phyloP scores from a whole-genome alignment of 1,140 invertebrate species.

The Trachymyrmex septentrionalis region DNA sequence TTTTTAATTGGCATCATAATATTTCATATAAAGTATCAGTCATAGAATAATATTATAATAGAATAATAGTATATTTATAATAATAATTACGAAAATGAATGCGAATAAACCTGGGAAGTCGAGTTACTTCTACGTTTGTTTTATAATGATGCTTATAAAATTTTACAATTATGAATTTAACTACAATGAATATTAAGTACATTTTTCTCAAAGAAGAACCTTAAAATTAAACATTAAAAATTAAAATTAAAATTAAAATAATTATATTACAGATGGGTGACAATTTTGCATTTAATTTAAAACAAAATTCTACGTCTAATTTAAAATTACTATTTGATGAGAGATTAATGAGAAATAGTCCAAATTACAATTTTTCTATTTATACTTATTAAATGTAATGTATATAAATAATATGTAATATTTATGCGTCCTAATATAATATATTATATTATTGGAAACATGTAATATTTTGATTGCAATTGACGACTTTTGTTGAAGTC shows the following conservation, averaged over 20 bases:
- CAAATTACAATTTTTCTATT: not conserved
- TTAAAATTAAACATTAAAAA: too few species aligned
- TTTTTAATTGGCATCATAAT: not conserved
- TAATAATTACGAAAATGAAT: not conserved
- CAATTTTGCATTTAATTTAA: not conserved
- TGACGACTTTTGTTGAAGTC: not conserved
- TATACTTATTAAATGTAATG: not conserved
- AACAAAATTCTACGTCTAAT: not conserved
- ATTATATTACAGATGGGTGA: not conserved
- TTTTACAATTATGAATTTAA: not conserved
- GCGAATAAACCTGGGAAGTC: not conserved
- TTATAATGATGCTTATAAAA: not conserved
- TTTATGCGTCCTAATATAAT: not conserved
- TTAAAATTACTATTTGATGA: not conserved
- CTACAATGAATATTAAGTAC: too few species aligned
- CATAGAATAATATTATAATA: not conserved
- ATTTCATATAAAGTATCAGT: not conserved
- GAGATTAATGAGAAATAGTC: not conserved
- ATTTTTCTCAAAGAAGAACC: not conserved
- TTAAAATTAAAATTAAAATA: too few species aligned
- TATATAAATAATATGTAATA: not conserved
- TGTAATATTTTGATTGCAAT: not conserved
- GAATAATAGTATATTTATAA: not conserved
- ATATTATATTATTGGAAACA: not conserved
- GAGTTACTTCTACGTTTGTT: not conserved